Percentiles rank a stretch among this genome's conserved stretches.
Evolutionary conservation across 2,113 vertebrate genomes (phyloP).

Genomic region (Leptodactylus fuscus): DNA sequence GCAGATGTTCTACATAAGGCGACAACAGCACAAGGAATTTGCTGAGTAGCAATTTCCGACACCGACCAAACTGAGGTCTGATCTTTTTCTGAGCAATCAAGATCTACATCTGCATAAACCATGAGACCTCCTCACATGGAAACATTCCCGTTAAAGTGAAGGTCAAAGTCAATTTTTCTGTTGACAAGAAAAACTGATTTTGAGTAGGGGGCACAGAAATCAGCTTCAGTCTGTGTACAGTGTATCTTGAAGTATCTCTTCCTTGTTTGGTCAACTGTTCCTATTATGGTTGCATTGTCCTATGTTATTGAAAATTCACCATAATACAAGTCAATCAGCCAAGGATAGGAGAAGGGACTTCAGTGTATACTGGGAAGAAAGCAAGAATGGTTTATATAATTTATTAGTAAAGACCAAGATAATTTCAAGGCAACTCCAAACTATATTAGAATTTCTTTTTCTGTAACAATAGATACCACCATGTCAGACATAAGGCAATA

Average conservation of each 20-base stretch:
- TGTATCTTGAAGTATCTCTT: constrained; percentile 1
- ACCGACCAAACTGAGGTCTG: constrained; percentile 34
- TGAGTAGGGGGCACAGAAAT: constrained; percentile 40
- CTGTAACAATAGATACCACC: too few relatives aligned
- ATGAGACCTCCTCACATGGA: constrained; percentile 54
- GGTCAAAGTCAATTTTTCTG: constrained; percentile 47
- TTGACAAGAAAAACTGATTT: constrained; percentile 56
- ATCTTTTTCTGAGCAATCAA: background rate
- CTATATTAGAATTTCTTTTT: too few relatives aligned
- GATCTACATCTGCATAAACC: background rate
- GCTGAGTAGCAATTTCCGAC: constrained; percentile 29
- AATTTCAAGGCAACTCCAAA: too few relatives aligned
- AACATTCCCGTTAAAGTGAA: constrained; percentile 60
- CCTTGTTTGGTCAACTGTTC: background rate
- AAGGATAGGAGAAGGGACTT: too few relatives aligned
- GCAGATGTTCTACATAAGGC: constrained; percentile 62
- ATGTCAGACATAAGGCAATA: too few relatives aligned
- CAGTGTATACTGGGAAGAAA: too few relatives aligned
- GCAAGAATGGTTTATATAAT: too few relatives aligned
- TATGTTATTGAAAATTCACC: background rate
- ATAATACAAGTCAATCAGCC: background rate
- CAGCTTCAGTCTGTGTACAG: constrained; percentile 36
- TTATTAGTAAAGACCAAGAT: too few relatives aligned
- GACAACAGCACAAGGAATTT: constrained; percentile 60
- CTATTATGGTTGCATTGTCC: background rate